Evolutionary conservation across 1,140 invertebrate species (phyloP).

Genomic region (Galleria mellonella): DNA sequence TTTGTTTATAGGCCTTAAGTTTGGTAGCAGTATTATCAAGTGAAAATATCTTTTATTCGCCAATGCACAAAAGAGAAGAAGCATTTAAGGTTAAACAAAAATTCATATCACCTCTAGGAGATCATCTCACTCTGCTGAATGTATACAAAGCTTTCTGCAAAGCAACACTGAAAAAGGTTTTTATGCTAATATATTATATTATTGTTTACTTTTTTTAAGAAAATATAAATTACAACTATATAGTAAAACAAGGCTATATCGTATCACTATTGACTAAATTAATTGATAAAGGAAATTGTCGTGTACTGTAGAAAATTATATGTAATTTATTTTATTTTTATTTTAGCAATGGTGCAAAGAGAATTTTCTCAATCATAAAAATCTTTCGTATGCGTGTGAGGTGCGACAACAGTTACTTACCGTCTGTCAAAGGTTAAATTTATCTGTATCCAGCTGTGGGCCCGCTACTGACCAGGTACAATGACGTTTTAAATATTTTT

Average conservation of each 20-base stretch:
- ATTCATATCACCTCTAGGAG: slow-evolving; percentile 91
- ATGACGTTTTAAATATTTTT: no score
- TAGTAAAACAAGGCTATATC: no score
- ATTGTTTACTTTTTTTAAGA: no score
- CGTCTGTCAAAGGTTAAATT: slow-evolving; percentile 82
- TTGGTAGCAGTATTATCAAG: slow-evolving; percentile 77
- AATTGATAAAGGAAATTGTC: background rate
- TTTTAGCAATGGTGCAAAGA: slow-evolving; percentile 91
- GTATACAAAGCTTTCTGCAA: slow-evolving; percentile 88
- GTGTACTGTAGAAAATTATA: background rate
- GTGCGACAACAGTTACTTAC: slow-evolving; percentile 88
- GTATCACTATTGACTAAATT: no score
- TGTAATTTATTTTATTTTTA: slow-evolving; percentile 13
- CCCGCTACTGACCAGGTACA: slow-evolving; percentile 78
- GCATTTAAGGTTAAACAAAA: slow-evolving; percentile 82
- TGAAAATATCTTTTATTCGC: slow-evolving; percentile 77
- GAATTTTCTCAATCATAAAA: slow-evolving; percentile 91
- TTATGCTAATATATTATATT: slow-evolving; percentile 7
- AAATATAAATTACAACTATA: no score
- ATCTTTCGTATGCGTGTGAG: slow-evolving; percentile 87
- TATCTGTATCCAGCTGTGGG: slow-evolving; percentile 84
- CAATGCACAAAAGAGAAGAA: slow-evolving; percentile 79
- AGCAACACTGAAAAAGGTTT: slow-evolving; percentile 82
- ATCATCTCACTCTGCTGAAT: slow-evolving; percentile 95
- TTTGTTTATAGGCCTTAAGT: slow-evolving; percentile 69